Evolutionary conservation across 2,888 invertebrate genomes (phyloP).

Genomic region (Sisyra nigra): DNA sequence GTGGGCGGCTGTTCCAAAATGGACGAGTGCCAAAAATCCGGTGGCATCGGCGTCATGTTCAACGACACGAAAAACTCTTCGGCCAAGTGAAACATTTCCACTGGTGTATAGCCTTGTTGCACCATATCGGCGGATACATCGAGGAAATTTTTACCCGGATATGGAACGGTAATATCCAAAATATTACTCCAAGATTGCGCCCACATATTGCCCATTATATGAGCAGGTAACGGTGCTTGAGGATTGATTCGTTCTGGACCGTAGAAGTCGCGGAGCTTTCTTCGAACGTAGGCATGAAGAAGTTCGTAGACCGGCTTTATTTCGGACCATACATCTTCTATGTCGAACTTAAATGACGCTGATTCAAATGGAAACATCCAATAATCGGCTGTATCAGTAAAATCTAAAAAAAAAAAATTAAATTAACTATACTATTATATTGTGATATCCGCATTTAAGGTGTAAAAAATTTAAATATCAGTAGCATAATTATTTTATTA

Average conservation of each 20-base stretch:
- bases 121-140: constrained; percentile 75
- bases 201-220: constrained; percentile 83
- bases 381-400: constrained; percentile 71
- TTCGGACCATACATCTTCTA: constrained; percentile 71
- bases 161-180: constrained; percentile 65
- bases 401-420: constrained; percentile 40
- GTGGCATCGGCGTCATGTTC: constrained; percentile 73
- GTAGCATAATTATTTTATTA: too few species aligned
- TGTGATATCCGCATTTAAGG: neutral
- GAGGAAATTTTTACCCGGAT: constrained; percentile 65
- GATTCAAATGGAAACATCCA: constrained; percentile 83
- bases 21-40: constrained; percentile 78
- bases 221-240: constrained; percentile 70
- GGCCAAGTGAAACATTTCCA: constrained; percentile 69
- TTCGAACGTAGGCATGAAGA: constrained; percentile 76
- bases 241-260: constrained; percentile 67
- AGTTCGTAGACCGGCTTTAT: constrained; percentile 75
- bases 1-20: constrained; percentile 66
- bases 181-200: constrained; percentile 76
- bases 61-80: constrained; percentile 85
- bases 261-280: constrained; percentile 66
- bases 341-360: constrained; percentile 53
- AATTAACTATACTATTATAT: neutral
- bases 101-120: constrained; percentile 70
- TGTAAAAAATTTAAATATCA: too few species aligned